Evolutionary conservation across 2,888 invertebrate species (phyloP).

Genomic region (Drosophila mayaguana): DNA sequence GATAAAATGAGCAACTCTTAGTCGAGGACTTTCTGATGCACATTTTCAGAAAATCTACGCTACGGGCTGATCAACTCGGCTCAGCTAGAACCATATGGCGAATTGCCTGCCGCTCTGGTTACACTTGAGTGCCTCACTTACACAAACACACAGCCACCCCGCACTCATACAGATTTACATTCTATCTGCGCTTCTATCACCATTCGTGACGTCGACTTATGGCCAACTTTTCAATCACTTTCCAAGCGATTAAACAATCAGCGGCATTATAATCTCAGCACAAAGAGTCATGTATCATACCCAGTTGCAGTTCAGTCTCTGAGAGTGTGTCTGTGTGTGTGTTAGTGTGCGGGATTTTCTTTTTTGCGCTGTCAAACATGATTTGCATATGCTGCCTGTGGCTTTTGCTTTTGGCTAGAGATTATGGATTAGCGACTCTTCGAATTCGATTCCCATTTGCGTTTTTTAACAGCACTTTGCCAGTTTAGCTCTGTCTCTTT

Average conservation of each 20-base stretch:
- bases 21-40: neutral
- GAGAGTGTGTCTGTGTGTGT: slow-evolving; percentile 4
- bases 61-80: neutral
- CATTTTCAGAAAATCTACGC: no score
- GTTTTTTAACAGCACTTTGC: slow-evolving; percentile 5
- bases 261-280: slow-evolving; percentile 72
- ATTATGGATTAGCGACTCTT: slow-evolving; percentile 49
- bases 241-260: slow-evolving; percentile 79
- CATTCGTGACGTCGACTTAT: slow-evolving; percentile 54
- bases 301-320: slow-evolving; percentile 25
- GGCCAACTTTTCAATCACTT: slow-evolving; percentile 77
- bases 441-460: slow-evolving; percentile 25
- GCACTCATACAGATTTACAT: slow-evolving; percentile 5
- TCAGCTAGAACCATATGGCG: slow-evolving; percentile 38
- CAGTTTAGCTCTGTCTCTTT: slow-evolving; percentile 3
- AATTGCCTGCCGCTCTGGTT: slow-evolving; percentile 34
- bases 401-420: slow-evolving; percentile 53
- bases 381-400: slow-evolving; percentile 74
- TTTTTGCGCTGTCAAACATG: slow-evolving; percentile 71
- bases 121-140: slow-evolving; percentile 51
- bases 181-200: slow-evolving; percentile 11
- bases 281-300: slow-evolving; percentile 74
- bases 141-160: slow-evolving; percentile 5
- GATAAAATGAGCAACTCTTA: neutral
- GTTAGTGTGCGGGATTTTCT: slow-evolving; percentile 2